A percentile compares a stretch with the other conserved stretches of the same genome.
These are phyloP conservation scores for Bradypodion pumilum DNA, from an alignment of 2,797 vertebrate species.

Conservation along the genomic window DNA sequence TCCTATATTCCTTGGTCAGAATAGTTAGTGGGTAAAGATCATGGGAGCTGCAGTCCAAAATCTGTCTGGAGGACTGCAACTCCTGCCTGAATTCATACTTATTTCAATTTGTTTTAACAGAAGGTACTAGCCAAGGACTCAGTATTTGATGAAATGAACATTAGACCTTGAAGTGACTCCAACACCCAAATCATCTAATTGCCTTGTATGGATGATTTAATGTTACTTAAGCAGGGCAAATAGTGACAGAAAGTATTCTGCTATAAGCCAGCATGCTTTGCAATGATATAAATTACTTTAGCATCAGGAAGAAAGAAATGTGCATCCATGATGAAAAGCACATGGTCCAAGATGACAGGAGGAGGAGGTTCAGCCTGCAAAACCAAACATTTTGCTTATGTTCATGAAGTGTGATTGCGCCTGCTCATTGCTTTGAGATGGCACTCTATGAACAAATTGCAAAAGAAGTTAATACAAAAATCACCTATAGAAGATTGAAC, in stretches of 20 bases:
- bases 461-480: neutral
- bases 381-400: neutral
- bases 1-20: too few relatives aligned
- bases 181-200: neutral
- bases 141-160: neutral
- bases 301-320: neutral
- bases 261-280: neutral
- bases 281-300: neutral
- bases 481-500: neutral
- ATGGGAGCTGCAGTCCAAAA: too few relatives aligned
- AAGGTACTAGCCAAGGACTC: neutral
- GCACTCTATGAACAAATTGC: neutral
- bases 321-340: neutral
- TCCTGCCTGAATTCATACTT: too few relatives aligned
- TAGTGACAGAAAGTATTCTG: neutral
- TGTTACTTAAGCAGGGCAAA: neutral
- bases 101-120: neutral
- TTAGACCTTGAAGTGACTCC: neutral
- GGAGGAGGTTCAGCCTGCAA: conserved; percentile 11
- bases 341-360: neutral
- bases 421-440: neutral
- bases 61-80: too few relatives aligned
- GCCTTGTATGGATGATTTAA: neutral
- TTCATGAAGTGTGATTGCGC: accelerated
- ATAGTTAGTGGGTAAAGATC: too few relatives aligned